Base-by-base conservation (phyloP, 2,113 vertebrate genomes). In the Hippocampus mohnikei region DNA sequence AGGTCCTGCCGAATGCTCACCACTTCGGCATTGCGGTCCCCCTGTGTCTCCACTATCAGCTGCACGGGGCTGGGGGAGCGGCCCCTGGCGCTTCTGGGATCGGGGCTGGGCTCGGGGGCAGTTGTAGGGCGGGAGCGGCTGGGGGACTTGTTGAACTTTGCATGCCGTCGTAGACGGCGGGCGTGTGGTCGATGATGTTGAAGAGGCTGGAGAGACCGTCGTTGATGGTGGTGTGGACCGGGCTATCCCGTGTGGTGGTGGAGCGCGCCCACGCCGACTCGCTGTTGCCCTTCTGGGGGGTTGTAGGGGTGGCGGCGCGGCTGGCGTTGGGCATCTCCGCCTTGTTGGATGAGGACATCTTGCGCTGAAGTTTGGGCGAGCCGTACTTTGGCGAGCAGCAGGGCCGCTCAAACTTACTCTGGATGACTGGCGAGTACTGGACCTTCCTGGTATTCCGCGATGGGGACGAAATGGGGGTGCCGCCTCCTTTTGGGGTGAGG, bases 171-270 rank as follows among this genome's bases (percentile, higher is more conserved):
- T 92, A 94, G 67, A 80, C 90, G 48, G 93, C 90, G 0, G 96
- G 95, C 8, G 93, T 96, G 81, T 98, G 97, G 90, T 98, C 97
- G 23, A 99, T 97, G 86, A 99, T 98, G 89, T 95, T 98, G 89
- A 99, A 99, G 81, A 99, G 94, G 89, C 97, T 99, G 89, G 97
- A 99, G 75, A 98, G 95, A 48, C 97, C 97, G 4, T 98, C 96
- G 0, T 95, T 98, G 90, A 98, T 98, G 86, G 96, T 98, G 37
- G 96, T 95, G 85, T 98, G 97, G 76, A 98, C 97, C 0, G 97
- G 97, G 81, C 97, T 98, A 87, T 99, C 97, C 12, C 97, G 89
- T 0, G 97, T 99, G 56, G 97, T 98, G 21, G 97, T 99, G 37
- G 97, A 99, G 41, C 97, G 94, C 1, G 97, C 97, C 97, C 97